Evolutionary conservation across 92 coral and sea anemone genomes (phyloP), one percentile per base, ranked within the genome.

Genomic region (Blastomussa wellsi): DNA sequence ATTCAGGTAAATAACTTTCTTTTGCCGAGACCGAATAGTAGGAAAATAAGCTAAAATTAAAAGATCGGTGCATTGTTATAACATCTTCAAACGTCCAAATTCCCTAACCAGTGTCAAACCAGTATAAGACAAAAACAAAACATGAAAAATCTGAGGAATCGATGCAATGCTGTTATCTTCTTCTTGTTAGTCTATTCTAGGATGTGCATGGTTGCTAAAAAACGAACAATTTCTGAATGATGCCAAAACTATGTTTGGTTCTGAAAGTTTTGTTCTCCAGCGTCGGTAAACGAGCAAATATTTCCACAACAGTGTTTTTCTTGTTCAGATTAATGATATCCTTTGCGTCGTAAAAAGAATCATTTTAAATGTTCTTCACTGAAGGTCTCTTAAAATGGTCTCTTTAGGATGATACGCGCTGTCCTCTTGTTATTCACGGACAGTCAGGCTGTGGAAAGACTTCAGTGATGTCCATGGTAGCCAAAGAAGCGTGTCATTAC

Each of bases 391-490:
- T 55, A 17, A 13, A 20, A 26, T 52, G 16, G 19, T 35, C 0
- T 51, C 31, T 67, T 47, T 59, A 87, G 90, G 81, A 69, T n/a
- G 84, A 79, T 42, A 35, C 37, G 14, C 52, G 48, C 14, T 44
- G 42, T 67, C 89, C 94, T 41, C 84, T 88, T 32, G 94, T 91
- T 1, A 80, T 91, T 52, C 79, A 88, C 74, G 94, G 94, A 3
- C 86, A 84, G 78, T 91, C 94, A 15, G 94, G 94, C 39, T 91
- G 89, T 67, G 94, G 91, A 6, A 91, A 91, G 85, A 91, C 94
- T 32, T 91, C 94, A 16, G 91, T 91, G 83, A 88, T 91, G 77
- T 91, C 94, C 60, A 84, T 91, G 89, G 74, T 81, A 14, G 94
- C 94, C 14, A 88, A 67, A 64, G 81, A 74, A 65, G 59, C 91